Percentiles rank a stretch among this genome's conserved stretches.
phyloP scores from a whole-genome alignment of 2,113 vertebrate genomes.

The Salvelinus sp. region DNA sequence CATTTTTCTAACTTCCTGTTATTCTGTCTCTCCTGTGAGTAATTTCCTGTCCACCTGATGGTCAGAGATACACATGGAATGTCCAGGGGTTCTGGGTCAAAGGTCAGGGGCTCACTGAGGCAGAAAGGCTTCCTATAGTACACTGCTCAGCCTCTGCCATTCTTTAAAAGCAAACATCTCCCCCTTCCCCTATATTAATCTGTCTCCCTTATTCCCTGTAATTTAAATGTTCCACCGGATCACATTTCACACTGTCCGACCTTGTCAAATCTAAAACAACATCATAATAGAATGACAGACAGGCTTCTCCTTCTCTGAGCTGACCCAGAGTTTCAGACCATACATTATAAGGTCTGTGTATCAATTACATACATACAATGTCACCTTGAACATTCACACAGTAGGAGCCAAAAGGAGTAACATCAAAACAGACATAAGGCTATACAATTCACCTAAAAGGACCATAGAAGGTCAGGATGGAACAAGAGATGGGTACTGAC shows the following conservation, averaged over 20 bases:
- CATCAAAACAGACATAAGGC: not conserved
- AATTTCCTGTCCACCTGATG: conserved; percentile 65
- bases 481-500: not conserved
- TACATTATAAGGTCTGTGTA: not conserved
- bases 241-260: not conserved
- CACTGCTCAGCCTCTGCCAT: not conserved
- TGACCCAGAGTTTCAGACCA: not conserved
- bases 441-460: not conserved
- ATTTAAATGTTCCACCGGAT: not conserved
- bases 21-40: conserved; percentile 55
- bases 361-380: not conserved
- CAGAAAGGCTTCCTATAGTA: conserved; percentile 2
- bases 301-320: not conserved
- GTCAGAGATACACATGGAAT: conserved; percentile 45
- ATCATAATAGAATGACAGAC: not conserved
- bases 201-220: not conserved
- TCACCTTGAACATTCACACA: not conserved
- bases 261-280: not conserved
- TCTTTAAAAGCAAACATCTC: not conserved
- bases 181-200: not conserved
- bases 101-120: conserved; percentile 21
- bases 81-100: conserved; percentile 12
- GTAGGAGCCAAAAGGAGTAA: no score
- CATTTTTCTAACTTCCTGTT: conserved; percentile 63
- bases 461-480: not conserved